Conservation (phyloP, 2,113 vertebrate species). For the Mus spicilegus region DNA sequence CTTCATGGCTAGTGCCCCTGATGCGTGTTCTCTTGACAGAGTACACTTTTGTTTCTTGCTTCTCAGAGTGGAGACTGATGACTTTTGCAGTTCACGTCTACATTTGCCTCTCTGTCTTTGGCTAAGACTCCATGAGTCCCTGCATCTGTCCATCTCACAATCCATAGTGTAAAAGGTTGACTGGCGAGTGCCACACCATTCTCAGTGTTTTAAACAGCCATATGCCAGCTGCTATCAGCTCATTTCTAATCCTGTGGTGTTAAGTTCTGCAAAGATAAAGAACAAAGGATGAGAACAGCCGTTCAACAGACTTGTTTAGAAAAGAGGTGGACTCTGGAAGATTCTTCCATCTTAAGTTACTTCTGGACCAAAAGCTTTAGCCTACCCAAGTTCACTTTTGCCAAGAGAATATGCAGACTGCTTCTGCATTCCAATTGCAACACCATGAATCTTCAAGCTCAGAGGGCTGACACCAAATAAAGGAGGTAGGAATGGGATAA, state of each 20-base stretch:
- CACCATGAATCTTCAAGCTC: neutral
- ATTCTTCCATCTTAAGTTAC: neutral
- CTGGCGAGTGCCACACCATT: neutral
- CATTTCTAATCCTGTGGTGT: neutral
- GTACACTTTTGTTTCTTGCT: neutral
- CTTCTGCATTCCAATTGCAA: neutral
- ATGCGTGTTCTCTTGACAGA: neutral
- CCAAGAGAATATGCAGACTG: neutral
- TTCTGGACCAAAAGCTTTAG: slow-evolving; percentile 3
- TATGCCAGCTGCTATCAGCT: neutral
- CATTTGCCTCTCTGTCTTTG: neutral
- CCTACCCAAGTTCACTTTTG: neutral
- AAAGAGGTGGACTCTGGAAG: neutral
- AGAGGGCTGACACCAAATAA: neutral
- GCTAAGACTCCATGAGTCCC: neutral
- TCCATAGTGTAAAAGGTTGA: neutral
- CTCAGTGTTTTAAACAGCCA: neutral
- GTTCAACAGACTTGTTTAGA: neutral
- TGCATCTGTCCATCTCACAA: neutral
- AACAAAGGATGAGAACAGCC: neutral
- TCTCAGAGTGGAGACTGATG: neutral
- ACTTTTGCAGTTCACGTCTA: neutral
- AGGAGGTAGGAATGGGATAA: neutral
- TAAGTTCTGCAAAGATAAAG: slow-evolving; percentile 13
- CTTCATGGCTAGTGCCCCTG: neutral